phyloP scores from a whole-genome alignment of 2,113 vertebrate genomes.

The Nannobrachium achirus region DNA sequence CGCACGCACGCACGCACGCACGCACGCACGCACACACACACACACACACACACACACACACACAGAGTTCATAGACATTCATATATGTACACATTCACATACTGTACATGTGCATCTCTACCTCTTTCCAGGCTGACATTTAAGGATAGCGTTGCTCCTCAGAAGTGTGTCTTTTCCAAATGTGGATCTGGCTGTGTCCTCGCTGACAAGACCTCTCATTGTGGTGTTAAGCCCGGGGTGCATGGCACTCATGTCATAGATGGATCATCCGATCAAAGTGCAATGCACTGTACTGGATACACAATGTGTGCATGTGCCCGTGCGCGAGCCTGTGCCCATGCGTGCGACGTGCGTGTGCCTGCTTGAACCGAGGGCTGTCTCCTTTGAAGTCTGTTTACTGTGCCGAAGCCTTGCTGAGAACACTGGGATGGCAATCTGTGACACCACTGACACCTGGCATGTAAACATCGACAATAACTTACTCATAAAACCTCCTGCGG shows the following conservation, averaged over 20 bases:
- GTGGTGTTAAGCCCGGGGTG: too few relatives aligned
- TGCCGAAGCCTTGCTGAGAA: slow-evolving; percentile 75
- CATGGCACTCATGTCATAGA: neutral
- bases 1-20: neutral
- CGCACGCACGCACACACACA: neutral
- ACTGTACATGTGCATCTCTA: slow-evolving; percentile 2
- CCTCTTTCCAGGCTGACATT: slow-evolving; percentile 35
- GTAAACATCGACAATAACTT: slow-evolving; percentile 77
- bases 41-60: slow-evolving; percentile 6
- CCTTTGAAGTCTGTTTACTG: slow-evolving; percentile 83
- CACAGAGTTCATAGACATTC: neutral
- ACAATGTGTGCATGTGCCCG: neutral
- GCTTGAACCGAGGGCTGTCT: slow-evolving; percentile 44
- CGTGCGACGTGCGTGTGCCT: slow-evolving; percentile 21
- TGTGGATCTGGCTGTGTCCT: slow-evolving; percentile 35
- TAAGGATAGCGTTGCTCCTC: slow-evolving; percentile 40
- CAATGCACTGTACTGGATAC: neutral
- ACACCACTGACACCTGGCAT: slow-evolving; percentile 83
- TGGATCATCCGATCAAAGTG: neutral
- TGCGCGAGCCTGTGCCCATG: neutral
- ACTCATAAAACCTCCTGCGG: slow-evolving; percentile 70
- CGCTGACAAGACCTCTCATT: neutral
- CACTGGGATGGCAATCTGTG: slow-evolving; percentile 80
- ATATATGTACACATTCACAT: neutral
- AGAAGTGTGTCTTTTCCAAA: slow-evolving; percentile 37